A percentile compares a stretch with the other conserved stretches of the same genome.
phyloP scores from a whole-genome alignment of 2,113 vertebrate species.

The Harpagus bidentatus region DNA sequence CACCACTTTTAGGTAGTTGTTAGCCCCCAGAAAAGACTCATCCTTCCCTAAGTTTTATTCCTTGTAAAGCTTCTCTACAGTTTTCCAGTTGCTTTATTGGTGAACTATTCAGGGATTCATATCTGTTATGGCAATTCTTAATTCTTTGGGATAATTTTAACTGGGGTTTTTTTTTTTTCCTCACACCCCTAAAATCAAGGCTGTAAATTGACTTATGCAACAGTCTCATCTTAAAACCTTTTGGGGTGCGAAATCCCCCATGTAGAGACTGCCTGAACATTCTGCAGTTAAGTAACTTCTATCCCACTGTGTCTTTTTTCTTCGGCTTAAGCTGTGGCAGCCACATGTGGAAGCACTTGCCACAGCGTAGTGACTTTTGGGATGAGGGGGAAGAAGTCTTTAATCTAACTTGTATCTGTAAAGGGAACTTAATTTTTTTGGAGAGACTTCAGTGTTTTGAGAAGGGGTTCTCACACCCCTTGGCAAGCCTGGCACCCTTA shows the following conservation, averaged over 20 bases:
- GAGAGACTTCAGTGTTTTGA: not conserved
- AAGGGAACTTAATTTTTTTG: not conserved
- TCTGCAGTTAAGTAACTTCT: not conserved
- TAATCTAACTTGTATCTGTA: not conserved
- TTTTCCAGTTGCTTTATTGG: not conserved
- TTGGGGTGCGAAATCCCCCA: not conserved
- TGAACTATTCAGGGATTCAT: not conserved
- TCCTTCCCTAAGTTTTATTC: not conserved
- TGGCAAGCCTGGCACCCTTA: not conserved
- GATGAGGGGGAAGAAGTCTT: not conserved
- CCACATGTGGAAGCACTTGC: not conserved
- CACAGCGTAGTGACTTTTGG: not conserved
- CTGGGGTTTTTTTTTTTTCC: not conserved
- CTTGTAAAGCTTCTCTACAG: not conserved
- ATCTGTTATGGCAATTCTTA: not conserved
- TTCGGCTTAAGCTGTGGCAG: not conserved
- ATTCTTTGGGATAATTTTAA: not conserved
- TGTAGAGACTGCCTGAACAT: not conserved
- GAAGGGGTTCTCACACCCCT: not conserved
- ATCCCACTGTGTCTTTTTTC: not conserved
- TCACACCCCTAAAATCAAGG: not conserved
- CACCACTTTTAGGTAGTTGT: not conserved
- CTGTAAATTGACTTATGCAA: not conserved
- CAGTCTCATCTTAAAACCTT: not conserved
- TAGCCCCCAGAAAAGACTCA: not conserved